Conservation (phyloP, 1,140 invertebrate genomes). For the Lepidotrigona ventralis region DNA sequence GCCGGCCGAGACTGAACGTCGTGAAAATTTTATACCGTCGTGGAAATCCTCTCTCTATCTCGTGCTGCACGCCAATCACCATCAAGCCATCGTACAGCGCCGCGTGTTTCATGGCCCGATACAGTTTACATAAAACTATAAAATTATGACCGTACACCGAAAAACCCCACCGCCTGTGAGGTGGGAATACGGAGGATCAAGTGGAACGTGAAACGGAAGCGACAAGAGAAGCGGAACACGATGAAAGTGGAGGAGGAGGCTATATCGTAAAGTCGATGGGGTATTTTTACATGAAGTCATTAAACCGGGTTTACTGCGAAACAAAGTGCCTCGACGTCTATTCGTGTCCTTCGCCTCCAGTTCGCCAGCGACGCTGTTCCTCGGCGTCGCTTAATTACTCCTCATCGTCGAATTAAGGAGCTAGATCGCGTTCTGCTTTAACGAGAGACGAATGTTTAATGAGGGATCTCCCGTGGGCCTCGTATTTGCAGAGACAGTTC, state of each 20-base stretch:
- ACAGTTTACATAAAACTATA: conserved; percentile 77
- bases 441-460: conserved; percentile 69
- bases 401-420: conserved; percentile 68
- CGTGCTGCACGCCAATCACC: conserved; percentile 71
- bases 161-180: conserved; percentile 42
- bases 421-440: conserved; percentile 59
- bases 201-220: neutral
- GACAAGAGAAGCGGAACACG: neutral
- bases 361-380: neutral
- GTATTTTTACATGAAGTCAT: conserved; percentile 72
- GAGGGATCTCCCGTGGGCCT: conserved; percentile 45
- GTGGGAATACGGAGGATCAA: conserved; percentile 20
- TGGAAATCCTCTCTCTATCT: conserved; percentile 53
- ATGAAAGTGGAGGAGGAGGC: conserved; percentile 2
- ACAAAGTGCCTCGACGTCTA: conserved; percentile 58
- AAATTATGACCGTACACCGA: conserved; percentile 71
- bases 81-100: conserved; percentile 69
- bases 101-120: conserved; percentile 71
- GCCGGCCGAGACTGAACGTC: conserved; percentile 53
- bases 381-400: conserved; percentile 66
- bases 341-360: neutral
- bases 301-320: conserved; percentile 67
- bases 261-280: conserved; percentile 72
- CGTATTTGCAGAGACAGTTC: conserved; percentile 52
- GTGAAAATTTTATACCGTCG: conserved; percentile 65